phyloP scores from a whole-genome alignment of 2,797 vertebrate genomes.

The Anas bernieri region DNA sequence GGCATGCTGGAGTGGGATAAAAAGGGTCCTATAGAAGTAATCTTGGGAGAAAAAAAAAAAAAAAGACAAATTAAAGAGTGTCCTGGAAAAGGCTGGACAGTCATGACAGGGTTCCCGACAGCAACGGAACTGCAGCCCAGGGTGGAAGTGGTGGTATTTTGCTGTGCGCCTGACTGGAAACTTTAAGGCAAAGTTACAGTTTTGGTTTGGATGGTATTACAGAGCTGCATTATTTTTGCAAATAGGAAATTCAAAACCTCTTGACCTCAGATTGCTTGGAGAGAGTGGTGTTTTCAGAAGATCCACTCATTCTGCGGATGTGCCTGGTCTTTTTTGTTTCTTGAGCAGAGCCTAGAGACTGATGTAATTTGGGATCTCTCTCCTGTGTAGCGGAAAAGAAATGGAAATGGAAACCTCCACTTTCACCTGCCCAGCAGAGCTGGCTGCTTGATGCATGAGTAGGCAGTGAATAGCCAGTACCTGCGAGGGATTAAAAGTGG shows the following conservation, averaged over 20 bases:
- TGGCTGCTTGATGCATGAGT: not conserved
- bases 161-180: not conserved
- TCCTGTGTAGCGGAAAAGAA: not conserved
- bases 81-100: not conserved
- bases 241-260: not conserved
- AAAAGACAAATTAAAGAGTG: not conserved
- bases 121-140: not conserved
- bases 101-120: not conserved
- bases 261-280: not conserved
- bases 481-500: not conserved
- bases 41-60: not conserved
- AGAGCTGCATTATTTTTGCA: not conserved
- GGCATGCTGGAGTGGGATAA: not conserved
- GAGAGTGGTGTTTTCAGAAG: not conserved
- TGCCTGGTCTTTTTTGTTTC: not conserved
- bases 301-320: fast-evolving
- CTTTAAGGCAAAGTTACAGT: not conserved
- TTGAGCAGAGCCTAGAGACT: not conserved
- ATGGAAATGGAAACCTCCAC: not conserved
- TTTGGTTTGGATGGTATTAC: constrained; percentile 26
- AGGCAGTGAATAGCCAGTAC: not conserved
- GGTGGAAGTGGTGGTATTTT: not conserved
- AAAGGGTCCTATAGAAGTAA: not conserved
- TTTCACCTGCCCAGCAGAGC: not conserved
- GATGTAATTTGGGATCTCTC: not conserved